phyloP scores from a whole-genome alignment of 2,797 vertebrate species.

The Peromyscus attwateri region DNA sequence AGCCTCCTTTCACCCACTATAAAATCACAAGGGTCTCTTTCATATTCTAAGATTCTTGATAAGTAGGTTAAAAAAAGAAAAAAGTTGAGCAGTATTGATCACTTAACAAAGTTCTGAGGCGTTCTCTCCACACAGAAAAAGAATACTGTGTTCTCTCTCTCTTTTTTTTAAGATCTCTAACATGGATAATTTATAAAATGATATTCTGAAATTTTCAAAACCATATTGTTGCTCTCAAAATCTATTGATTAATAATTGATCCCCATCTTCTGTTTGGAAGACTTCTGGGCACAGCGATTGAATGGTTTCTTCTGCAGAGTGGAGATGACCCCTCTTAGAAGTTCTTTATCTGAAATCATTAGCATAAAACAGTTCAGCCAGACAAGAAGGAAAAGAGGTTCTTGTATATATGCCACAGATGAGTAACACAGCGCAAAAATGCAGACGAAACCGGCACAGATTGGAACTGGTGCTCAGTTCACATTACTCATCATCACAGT shows the following conservation, averaged over 20 bases:
- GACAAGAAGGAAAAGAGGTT: constrained; percentile 69
- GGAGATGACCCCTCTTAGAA: constrained; percentile 74
- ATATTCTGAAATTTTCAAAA: not conserved
- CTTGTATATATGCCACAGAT: not conserved
- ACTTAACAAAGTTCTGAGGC: constrained; percentile 46
- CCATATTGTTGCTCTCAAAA: constrained; percentile 27
- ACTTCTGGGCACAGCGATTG: constrained; percentile 65
- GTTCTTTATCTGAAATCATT: constrained; percentile 81
- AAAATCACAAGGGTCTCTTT: constrained; percentile 69
- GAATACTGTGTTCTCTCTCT: not conserved
- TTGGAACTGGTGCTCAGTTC: constrained; percentile 28
- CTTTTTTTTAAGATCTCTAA: constrained; percentile 66
- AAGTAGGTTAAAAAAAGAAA: constrained; percentile 62
- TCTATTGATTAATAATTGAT: constrained; percentile 53
- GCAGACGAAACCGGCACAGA: constrained; percentile 66
- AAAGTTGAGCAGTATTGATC: constrained; percentile 70
- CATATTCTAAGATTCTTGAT: constrained; percentile 75
- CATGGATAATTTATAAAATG: constrained; percentile 45
- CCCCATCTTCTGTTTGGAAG: constrained; percentile 54
- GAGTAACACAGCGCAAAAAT: constrained; percentile 45
- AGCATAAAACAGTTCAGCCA: constrained; percentile 76
- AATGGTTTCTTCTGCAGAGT: constrained; percentile 41
- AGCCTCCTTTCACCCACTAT: constrained; percentile 34
- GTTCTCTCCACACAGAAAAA: constrained; percentile 64
- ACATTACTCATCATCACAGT: not conserved